phyloP scores from a whole-genome alignment of 2,888 invertebrate species.

The Maniola hyperantus region DNA sequence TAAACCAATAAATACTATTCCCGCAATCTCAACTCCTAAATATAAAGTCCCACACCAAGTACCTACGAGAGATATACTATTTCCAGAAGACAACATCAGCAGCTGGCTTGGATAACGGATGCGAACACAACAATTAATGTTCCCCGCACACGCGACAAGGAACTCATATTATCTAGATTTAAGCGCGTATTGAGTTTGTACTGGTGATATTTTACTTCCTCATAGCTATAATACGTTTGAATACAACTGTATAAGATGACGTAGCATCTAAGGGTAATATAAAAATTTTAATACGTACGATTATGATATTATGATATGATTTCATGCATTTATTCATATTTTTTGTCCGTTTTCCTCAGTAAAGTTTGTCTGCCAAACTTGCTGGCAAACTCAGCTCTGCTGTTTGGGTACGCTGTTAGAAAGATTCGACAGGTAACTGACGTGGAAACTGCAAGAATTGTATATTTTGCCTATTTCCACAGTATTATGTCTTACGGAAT shows the following conservation, averaged over 20 bases:
- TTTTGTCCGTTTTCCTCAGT: too few relatives aligned
- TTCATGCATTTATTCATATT: too few relatives aligned
- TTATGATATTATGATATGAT: too few relatives aligned
- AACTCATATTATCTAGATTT: slow-evolving; percentile 48
- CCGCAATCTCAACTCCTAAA: slow-evolving; percentile 3
- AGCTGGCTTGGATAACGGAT: slow-evolving; percentile 47
- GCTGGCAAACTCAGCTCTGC: too few relatives aligned
- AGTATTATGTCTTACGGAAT: too few relatives aligned
- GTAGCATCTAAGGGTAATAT: neutral
- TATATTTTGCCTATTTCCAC: too few relatives aligned
- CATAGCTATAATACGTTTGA: slow-evolving; percentile 1
- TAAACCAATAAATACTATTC: neutral
- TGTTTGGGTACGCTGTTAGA: too few relatives aligned
- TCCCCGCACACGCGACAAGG: slow-evolving; percentile 55
- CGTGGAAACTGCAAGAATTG: too few relatives aligned
- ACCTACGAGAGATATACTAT: slow-evolving; percentile 29
- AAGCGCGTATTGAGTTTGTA: slow-evolving; percentile 42
- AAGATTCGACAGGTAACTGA: too few relatives aligned
- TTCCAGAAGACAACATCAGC: slow-evolving; percentile 39
- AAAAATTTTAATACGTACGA: too few relatives aligned
- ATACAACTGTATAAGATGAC: neutral
- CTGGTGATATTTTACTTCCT: slow-evolving; percentile 26
- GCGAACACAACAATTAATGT: slow-evolving; percentile 59
- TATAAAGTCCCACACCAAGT: slow-evolving; percentile 16
- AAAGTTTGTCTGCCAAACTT: too few relatives aligned